A percentile compares a stretch with the other conserved stretches of the same genome.
These are phyloP conservation scores for Alitta virens DNA, from an alignment of 2,888 invertebrate genomes.

Conservation along the genomic window DNA sequence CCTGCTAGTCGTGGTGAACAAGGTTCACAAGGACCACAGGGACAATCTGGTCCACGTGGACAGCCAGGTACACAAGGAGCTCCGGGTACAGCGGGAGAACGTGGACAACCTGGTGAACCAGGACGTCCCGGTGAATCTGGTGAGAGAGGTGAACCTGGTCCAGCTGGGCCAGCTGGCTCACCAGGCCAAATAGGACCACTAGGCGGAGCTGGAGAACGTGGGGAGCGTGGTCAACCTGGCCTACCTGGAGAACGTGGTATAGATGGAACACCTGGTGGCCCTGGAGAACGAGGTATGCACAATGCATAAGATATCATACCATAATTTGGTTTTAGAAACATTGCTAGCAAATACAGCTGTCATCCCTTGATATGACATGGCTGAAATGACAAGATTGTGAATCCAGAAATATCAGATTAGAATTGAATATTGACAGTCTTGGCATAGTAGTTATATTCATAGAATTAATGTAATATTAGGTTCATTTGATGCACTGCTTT, in stretches of 20 bases:
- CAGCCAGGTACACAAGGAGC: conserved; percentile 15
- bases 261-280: conserved; percentile 13
- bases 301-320: no score
- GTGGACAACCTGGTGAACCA: conserved; percentile 15
- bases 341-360: no score
- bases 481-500: no score
- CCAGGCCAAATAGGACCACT: conserved; percentile 17
- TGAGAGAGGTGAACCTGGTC: conserved; percentile 8
- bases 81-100: conserved; percentile 8
- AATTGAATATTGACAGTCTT: no score
- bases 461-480: no score
- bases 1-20: neutral
- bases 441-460: no score
- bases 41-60: conserved; percentile 8
- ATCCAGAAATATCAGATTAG: no score
- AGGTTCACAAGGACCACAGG: conserved; percentile 1
- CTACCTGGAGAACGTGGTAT: conserved; percentile 15
- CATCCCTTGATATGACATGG: no score
- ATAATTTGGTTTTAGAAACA: no score
- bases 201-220: conserved; percentile 15
- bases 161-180: conserved; percentile 1
- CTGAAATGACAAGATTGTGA: no score
- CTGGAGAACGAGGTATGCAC: conserved; percentile 12
- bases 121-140: conserved; percentile 20
- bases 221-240: conserved; percentile 12